Base-by-base conservation (phyloP, 2,888 invertebrate genomes). In the Lamellibrachia satsuma region DNA sequence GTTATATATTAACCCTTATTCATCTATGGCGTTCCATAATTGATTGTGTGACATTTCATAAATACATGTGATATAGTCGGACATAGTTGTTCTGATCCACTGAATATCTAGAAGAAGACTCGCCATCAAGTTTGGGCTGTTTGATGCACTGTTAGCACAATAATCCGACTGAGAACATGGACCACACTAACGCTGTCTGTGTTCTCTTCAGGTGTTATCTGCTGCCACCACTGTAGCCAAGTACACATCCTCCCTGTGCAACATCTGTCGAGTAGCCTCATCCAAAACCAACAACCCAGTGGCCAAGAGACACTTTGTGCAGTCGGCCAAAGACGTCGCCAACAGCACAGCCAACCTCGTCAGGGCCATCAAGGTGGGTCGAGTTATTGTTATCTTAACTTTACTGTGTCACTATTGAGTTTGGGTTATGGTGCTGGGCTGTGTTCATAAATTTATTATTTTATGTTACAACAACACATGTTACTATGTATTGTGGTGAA, bases 281-380 rank as follows among this genome's bases (percentile, higher is more conserved):
- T 98, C 98, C 94, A 98, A 98, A 95, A 98, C 99, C 1, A 97
- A 97, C 93, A 98, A 98, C 96, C 98, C 99, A 0, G 98, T 98
- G 4, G 99, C 99, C 93, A 99, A 99, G 97, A 97, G 99, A 60
- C 99, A 99, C 96, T 99, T 99, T 96, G 99, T 99, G 92, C 99
- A 99, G 96, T 98, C 98, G 94, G 99, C 99, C 92, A 99, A 99
- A 96, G 90, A 75, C 7, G 99, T 99, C 2, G 99, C 99, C 92
- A 98, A 98, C 96, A 98, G 98, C 39, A 99, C 99, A 0, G 98
- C 99, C 0, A 98, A 98, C 94, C 97, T 99, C 51, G 99, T 99
- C 51, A 98, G 98, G 96, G 98, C 99, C 96, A 99, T 99, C 95
- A 99, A 99, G 97, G 98, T 97, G 95, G 93, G 94, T 93, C 15